Conservation (phyloP, 2,797 vertebrate genomes). For the Coregonus sp. region DNA sequence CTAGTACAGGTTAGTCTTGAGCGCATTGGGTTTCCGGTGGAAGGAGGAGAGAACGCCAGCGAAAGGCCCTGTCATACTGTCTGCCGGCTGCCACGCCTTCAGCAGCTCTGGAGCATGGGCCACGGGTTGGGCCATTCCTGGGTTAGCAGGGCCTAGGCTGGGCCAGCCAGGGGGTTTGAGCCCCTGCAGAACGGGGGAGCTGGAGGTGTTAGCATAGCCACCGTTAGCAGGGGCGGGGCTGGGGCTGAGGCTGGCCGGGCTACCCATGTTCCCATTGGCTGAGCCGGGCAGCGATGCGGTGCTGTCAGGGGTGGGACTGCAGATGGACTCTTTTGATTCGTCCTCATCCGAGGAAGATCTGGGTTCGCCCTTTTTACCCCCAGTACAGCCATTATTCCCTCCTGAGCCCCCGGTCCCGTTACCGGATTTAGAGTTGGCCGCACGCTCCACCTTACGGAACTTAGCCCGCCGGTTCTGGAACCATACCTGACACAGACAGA, state of each 20-base stretch:
- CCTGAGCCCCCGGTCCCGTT: conserved; percentile 55
- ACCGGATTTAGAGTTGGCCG: conserved; percentile 85
- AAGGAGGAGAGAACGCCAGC: conserved; percentile 93
- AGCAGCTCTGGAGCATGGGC: conserved; percentile 86
- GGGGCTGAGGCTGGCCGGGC: conserved; percentile 87
- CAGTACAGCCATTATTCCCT: conserved; percentile 46
- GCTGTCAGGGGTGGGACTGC: conserved; percentile 95
- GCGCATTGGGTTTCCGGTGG: conserved; percentile 89
- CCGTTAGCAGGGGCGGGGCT: conserved; percentile 77
- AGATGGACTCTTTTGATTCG: conserved; percentile 94
- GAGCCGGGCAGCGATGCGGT: conserved; percentile 88
- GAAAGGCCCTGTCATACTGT: conserved; percentile 90
- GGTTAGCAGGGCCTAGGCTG: conserved; percentile 79
- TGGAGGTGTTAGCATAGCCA: conserved; percentile 74
- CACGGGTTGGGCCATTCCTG: conserved; percentile 71
- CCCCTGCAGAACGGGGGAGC: conserved; percentile 81
- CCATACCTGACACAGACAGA: conserved; percentile 81
- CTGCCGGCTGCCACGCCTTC: conserved; percentile 92
- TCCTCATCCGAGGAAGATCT: conserved; percentile 92
- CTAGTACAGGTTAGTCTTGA: conserved; percentile 95
- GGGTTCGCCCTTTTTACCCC: conserved; percentile 80
- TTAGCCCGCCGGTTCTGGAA: conserved; percentile 95
- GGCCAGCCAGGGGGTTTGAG: conserved; percentile 88
- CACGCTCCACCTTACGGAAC: conserved; percentile 77
- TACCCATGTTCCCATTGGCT: conserved; percentile 78